Conservation (phyloP, 2,888 invertebrate genomes). For the Trichacis sp. region DNA sequence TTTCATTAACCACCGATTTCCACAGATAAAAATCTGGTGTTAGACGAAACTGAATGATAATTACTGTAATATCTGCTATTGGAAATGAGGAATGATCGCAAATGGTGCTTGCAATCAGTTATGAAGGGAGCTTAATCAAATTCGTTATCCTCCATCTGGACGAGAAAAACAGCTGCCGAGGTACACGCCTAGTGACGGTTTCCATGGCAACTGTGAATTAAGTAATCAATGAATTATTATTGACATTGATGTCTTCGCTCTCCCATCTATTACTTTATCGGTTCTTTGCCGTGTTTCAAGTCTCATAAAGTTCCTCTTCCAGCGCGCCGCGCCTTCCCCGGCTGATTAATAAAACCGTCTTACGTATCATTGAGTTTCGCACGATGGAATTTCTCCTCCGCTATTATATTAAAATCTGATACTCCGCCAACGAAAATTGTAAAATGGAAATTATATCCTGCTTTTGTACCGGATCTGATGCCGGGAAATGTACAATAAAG, state of each 20-base stretch:
- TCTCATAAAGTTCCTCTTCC: slow-evolving; percentile 55
- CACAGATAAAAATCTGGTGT: no score
- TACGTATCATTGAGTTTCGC: slow-evolving; percentile 54
- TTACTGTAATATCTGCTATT: no score
- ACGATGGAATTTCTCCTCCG: slow-evolving; percentile 36
- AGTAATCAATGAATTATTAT: slow-evolving; percentile 69
- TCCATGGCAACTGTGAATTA: slow-evolving; percentile 66
- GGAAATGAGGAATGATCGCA: not conserved
- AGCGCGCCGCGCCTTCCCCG: slow-evolving; percentile 38
- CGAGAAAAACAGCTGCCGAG: slow-evolving; percentile 64
- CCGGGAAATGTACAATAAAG: no score
- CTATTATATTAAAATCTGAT: slow-evolving; percentile 27
- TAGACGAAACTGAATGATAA: no score
- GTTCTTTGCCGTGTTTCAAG: slow-evolving; percentile 56
- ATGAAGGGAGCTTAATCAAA: slow-evolving; percentile 46
- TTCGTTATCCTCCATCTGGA: slow-evolving; percentile 51
- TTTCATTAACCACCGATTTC: slow-evolving; percentile 2
- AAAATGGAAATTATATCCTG: slow-evolving; percentile 10
- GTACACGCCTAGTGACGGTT: slow-evolving; percentile 60
- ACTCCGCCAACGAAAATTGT: slow-evolving; percentile 2
- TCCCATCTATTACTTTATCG: slow-evolving; percentile 44
- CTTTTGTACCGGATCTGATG: not conserved
- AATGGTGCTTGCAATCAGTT: slow-evolving; percentile 17
- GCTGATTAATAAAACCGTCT: slow-evolving; percentile 62
- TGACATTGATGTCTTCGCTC: slow-evolving; percentile 67